A percentile compares a stretch with the other conserved stretches of the same genome.
Conservation (phyloP, 37 sponge, comb jelly and placozoan genomes). For the Beroe forskalii region DNA sequence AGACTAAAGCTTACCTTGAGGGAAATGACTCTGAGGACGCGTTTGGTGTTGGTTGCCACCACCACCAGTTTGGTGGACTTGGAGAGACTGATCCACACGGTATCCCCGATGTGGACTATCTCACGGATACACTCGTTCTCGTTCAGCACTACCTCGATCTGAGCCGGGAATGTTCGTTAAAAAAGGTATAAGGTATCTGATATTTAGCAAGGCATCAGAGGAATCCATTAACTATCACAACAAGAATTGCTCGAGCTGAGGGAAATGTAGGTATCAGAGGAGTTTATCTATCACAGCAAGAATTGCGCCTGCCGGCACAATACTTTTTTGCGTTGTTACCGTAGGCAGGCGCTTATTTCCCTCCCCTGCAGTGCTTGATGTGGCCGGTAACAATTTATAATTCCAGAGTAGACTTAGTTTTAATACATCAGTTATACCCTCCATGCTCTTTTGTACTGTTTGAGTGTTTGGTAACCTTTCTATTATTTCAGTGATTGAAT, state of each 20-base stretch:
- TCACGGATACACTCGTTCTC: conserved; percentile 47
- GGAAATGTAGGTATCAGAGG: too few relatives aligned
- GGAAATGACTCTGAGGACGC: conserved; percentile 38
- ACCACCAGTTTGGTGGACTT: conserved; percentile 51
- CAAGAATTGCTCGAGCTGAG: neutral
- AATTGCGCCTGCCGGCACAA: too few relatives aligned
- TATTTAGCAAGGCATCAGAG: neutral
- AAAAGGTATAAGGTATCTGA: neutral
- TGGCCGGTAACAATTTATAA: too few relatives aligned
- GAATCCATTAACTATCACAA: neutral
- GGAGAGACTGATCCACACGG: conserved; percentile 21
- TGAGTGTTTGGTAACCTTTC: too few relatives aligned
- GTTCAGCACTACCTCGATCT: conserved; percentile 28
- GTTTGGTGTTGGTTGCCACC: neutral
- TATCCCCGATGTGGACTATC: neutral
- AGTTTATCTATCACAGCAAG: too few relatives aligned
- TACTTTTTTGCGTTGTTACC: too few relatives aligned
- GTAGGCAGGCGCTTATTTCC: too few relatives aligned
- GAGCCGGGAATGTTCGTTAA: neutral
- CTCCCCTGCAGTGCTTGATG: too few relatives aligned
- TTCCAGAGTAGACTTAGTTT: too few relatives aligned
- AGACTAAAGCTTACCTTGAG: conserved; percentile 62
- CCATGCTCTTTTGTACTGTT: too few relatives aligned
- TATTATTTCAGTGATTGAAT: too few relatives aligned
- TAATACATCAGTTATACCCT: too few relatives aligned